Evolutionary conservation across 23 tunicate genomes (phyloP).

Genomic region (Halocynthia aurantium): DNA sequence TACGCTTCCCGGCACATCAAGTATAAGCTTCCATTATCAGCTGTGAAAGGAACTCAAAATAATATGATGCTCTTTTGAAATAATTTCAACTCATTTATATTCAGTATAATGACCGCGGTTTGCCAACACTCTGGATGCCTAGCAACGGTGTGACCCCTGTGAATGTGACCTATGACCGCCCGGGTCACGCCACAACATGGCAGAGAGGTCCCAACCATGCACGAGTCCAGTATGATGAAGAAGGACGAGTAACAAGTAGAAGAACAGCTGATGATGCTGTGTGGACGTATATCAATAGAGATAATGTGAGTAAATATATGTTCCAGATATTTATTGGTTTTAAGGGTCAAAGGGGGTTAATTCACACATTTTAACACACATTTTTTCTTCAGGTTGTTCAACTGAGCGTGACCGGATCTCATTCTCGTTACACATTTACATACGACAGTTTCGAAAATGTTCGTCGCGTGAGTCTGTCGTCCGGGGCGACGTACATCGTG

Average conservation of each 20-base stretch:
- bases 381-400: conserved; percentile 25
- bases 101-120: conserved; percentile 68
- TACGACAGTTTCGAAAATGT: conserved; percentile 40
- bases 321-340: background rate
- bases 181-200: conserved; percentile 82
- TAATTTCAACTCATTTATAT: no score
- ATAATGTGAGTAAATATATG: conserved; percentile 26
- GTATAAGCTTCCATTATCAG: no score
- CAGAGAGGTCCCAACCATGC: conserved; percentile 65
- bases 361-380: background rate
- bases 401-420: conserved; percentile 29
- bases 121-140: conserved; percentile 88
- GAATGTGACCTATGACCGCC: conserved; percentile 71
- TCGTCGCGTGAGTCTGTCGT: conserved; percentile 51
- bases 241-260: conserved; percentile 36
- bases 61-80: no score
- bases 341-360: no score
- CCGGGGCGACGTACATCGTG: conserved; percentile 39
- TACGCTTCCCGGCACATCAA: no score
- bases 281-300: conserved; percentile 52
- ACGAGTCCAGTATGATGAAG: conserved; percentile 38
- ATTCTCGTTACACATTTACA: conserved; percentile 41
- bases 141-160: conserved; percentile 63
- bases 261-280: conserved; percentile 34
- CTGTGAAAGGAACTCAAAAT: no score